Evolutionary conservation across 2,888 invertebrate species (phyloP).

Genomic region (Acanthacorydalis orientalis): DNA sequence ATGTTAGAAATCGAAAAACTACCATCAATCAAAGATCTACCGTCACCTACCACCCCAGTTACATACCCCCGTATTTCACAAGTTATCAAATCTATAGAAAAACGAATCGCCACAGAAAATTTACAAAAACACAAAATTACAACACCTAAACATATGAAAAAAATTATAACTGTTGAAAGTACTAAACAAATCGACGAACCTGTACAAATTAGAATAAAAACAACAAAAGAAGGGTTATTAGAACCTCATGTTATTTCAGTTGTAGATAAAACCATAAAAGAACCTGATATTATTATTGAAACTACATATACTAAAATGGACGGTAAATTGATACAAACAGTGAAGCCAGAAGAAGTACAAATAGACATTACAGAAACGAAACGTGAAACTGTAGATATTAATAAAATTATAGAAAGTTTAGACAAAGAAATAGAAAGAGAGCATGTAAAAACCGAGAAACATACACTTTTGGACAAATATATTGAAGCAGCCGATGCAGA

Average conservation of each 20-base stretch:
- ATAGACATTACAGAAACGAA: background rate
- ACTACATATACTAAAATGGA: too few species aligned
- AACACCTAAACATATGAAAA: background rate
- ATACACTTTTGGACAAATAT: too few species aligned
- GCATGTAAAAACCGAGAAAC: too few species aligned
- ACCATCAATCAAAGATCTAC: background rate
- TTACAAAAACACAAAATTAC: slow-evolving; percentile 6
- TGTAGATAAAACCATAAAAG: too few species aligned
- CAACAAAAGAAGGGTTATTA: too few species aligned
- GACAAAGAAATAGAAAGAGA: slow-evolving; percentile 10
- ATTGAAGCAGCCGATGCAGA: too few species aligned
- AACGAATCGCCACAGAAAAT: slow-evolving; percentile 16
- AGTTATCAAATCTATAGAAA: slow-evolving; percentile 20
- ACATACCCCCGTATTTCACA: slow-evolving; percentile 18
- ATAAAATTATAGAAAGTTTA: slow-evolving; percentile 11
- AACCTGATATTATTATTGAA: too few species aligned
- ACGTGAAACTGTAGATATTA: slow-evolving; percentile 7
- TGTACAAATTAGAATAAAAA: background rate
- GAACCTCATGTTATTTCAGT: too few species aligned
- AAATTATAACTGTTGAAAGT: slow-evolving; percentile 1
- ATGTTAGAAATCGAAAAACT: background rate
- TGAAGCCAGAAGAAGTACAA: background rate
- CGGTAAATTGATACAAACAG: too few species aligned
- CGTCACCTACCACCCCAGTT: slow-evolving; percentile 8
- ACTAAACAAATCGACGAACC: background rate